Conservation (phyloP, 2,797 vertebrate species). For the Anas georgica region DNA sequence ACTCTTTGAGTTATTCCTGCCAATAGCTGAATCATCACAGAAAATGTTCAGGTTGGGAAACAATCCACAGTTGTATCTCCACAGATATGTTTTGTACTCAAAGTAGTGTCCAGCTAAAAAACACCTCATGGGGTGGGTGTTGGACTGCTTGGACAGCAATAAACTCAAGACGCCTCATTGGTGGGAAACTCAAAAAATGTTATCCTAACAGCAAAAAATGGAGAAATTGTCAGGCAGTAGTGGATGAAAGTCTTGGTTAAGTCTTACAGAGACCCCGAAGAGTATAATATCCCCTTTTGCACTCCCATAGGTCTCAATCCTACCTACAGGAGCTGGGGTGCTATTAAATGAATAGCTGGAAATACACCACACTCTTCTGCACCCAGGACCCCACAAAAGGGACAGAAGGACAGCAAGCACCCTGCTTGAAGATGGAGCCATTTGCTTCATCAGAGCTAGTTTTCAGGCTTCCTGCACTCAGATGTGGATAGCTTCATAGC, state of each 20-base stretch:
- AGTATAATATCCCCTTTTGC: not conserved
- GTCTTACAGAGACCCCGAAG: not conserved
- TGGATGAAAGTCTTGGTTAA: not conserved
- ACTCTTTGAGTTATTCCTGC: not conserved
- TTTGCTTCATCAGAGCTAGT: not conserved
- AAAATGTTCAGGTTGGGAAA: not conserved
- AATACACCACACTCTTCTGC: not conserved
- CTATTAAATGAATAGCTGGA: not conserved
- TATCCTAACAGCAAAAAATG: not conserved
- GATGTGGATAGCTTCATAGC: not conserved
- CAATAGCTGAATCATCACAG: not conserved
- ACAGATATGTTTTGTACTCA: not conserved
- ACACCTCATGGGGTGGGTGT: accelerated
- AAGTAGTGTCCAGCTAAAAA: not conserved
- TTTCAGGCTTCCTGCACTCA: not conserved
- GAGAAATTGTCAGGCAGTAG: not conserved
- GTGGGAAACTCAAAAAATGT: not conserved
- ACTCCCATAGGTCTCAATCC: not conserved
- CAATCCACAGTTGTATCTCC: not conserved
- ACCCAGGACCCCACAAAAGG: accelerated
- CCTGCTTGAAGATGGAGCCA: not conserved
- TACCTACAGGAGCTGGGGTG: not conserved
- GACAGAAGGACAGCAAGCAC: not conserved
- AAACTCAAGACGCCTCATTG: accelerated
- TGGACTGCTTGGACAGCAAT: not conserved